These are phyloP conservation scores for Drosophila maculinotata DNA, from an alignment of 2,888 invertebrate species.

Conservation along the genomic window DNA sequence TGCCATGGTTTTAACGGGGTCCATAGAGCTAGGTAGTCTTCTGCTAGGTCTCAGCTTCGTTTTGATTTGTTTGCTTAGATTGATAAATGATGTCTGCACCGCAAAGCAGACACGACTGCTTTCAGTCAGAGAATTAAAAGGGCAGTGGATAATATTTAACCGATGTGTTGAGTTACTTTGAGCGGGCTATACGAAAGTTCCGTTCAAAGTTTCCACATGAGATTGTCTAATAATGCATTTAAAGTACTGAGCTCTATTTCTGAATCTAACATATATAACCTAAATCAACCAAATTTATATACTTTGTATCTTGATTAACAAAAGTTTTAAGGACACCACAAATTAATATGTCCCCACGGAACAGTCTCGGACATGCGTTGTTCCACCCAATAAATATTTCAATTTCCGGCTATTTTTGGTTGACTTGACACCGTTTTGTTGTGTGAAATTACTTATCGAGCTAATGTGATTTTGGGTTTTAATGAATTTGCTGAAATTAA, in stretches of 20 bases:
- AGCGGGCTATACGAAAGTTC: neutral
- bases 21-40: neutral
- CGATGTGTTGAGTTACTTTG: conserved; percentile 27
- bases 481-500: conserved; percentile 77
- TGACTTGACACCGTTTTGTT: conserved; percentile 64
- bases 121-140: conserved; percentile 15
- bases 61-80: conserved; percentile 74
- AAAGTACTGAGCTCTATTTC: no score
- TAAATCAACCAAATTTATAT: no score
- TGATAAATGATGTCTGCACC: conserved; percentile 77
- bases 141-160: conserved; percentile 19
- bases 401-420: conserved; percentile 69
- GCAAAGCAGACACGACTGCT: conserved; percentile 64
- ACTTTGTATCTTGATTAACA: neutral
- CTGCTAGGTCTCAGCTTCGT: conserved; percentile 50
- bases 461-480: conserved; percentile 69
- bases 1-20: conserved; percentile 60
- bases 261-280: no score
- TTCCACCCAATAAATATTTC: conserved; percentile 59
- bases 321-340: neutral
- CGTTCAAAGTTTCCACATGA: neutral
- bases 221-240: no score
- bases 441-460: conserved; percentile 68
- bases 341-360: conserved; percentile 18
- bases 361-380: conserved; percentile 13